Conservation (phyloP, 2,113 vertebrate genomes). For the Scolopax mira region DNA sequence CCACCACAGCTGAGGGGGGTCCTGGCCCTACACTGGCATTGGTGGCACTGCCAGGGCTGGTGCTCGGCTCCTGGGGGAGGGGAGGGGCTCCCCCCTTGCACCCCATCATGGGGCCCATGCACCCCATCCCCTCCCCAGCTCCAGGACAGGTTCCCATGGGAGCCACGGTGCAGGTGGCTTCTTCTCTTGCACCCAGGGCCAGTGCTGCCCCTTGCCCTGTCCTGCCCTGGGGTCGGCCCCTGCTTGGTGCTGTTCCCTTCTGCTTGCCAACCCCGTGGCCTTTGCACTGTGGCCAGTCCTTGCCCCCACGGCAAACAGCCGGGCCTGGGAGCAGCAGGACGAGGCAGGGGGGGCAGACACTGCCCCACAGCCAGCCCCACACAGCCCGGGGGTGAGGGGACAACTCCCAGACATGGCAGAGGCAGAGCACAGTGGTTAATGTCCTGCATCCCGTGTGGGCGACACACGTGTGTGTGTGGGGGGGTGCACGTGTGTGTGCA, state of each 20-base stretch:
- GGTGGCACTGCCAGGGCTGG: accelerated
- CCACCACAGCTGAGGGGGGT: background rate
- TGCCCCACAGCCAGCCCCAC: background rate
- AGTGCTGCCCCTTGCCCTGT: background rate
- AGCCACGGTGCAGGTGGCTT: accelerated
- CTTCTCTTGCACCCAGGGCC: background rate
- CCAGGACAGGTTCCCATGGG: background rate
- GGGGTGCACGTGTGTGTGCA: no score
- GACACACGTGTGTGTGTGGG: background rate
- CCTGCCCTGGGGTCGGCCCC: background rate
- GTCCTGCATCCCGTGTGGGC: background rate
- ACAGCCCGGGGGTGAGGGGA: background rate
- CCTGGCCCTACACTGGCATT: accelerated
- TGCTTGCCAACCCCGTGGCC: background rate
- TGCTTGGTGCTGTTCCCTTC: accelerated
- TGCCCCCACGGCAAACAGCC: background rate
- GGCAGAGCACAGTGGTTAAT: background rate
- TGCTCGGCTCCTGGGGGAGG: background rate
- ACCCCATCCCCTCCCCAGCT: background rate
- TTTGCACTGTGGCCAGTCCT: conserved; percentile 14
- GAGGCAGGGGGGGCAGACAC: background rate
- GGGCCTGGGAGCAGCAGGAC: background rate
- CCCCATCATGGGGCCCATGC: background rate
- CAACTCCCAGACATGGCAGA: background rate
- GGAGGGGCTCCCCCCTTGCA: background rate